phyloP scores from a whole-genome alignment of 2,888 invertebrate genomes.

The Drosophila neutralis region DNA sequence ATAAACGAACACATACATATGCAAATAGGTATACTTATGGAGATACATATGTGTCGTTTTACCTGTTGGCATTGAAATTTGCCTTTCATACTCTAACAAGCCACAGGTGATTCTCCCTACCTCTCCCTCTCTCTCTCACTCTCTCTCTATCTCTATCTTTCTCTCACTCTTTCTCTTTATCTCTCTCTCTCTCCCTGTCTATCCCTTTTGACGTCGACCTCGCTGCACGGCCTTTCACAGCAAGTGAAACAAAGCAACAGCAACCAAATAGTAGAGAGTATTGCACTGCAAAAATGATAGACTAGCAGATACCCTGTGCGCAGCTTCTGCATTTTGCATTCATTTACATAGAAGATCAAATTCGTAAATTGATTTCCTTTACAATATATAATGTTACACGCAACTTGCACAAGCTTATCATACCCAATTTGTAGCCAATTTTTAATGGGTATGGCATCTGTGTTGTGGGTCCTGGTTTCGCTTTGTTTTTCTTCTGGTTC shows the following conservation, averaged over 20 bases:
- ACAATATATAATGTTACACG: neutral
- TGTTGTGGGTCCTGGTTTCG: neutral
- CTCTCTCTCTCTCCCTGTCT: neutral
- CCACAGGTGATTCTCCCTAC: conserved; percentile 49
- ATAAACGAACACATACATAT: neutral
- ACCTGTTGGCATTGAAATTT: conserved; percentile 78
- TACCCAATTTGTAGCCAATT: neutral
- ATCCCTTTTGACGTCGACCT: neutral
- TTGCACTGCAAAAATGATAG: neutral
- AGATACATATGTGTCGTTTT: conserved; percentile 41
- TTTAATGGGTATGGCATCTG: neutral
- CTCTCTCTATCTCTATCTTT: neutral
- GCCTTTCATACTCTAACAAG: conserved; percentile 67
- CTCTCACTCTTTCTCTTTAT: neutral
- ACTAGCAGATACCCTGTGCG: neutral
- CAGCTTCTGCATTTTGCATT: neutral
- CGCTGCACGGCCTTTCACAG: conserved; percentile 22
- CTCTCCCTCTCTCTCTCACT: neutral
- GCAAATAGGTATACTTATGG: neutral
- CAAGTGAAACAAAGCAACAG: conserved; percentile 25
- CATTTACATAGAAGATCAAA: neutral
- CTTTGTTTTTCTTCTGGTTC: neutral
- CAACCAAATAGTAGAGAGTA: conserved; percentile 3
- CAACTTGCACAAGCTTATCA: neutral
- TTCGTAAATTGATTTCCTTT: neutral